Conservation (phyloP, 35 echinoderm and acorn worm genomes). For the Heliocidaris erythrogramma region DNA sequence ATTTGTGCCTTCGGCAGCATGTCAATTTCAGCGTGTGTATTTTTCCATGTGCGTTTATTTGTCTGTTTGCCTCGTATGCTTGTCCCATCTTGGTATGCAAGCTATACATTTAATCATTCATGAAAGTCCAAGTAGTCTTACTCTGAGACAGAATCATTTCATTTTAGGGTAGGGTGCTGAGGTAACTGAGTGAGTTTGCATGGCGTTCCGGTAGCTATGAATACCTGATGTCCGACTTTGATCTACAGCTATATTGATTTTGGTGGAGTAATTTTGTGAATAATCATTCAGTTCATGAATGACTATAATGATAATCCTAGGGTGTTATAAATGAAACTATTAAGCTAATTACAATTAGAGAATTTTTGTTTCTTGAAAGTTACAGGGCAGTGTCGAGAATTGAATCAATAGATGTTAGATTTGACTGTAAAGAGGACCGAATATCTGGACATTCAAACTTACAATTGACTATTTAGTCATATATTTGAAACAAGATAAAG, state of each 20-base stretch:
- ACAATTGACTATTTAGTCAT: too few relatives aligned
- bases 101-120: conserved; percentile 12
- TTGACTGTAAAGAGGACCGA: not conserved
- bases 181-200: not conserved
- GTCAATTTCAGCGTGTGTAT: not conserved
- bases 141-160: not conserved
- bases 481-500: not conserved
- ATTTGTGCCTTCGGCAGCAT: not conserved
- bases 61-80: not conserved
- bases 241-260: not conserved
- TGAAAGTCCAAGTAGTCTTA: not conserved
- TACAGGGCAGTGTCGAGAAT: not conserved
- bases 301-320: too few relatives aligned
- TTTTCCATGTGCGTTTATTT: conserved; percentile 18
- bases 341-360: too few relatives aligned
- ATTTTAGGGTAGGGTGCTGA: not conserved
- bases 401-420: not conserved
- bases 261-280: not conserved
- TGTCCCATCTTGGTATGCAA: not conserved
- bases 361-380: too few relatives aligned
- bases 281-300: too few relatives aligned
- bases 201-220: not conserved
- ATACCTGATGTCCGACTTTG: not conserved
- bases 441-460: not conserved
- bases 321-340: too few relatives aligned